Conservation (phyloP, 2,888 invertebrate species). For the Rhopalosiphum nymphaeae region DNA sequence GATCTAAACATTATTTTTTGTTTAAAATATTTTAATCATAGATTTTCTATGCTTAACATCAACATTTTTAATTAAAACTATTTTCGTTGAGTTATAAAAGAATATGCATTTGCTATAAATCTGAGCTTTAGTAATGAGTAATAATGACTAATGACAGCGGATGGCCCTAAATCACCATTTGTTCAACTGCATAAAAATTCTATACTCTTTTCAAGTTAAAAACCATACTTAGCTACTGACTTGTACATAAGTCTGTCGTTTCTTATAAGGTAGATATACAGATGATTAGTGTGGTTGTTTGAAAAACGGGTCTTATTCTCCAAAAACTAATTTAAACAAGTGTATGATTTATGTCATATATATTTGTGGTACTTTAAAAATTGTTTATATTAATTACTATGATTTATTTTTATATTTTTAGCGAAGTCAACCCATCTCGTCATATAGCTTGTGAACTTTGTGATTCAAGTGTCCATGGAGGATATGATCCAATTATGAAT, state of each 20-base stretch:
- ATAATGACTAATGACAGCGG: neutral
- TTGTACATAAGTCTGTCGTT: neutral
- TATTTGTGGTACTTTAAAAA: neutral
- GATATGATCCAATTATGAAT: slow-evolving; percentile 88
- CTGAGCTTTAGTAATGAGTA: too few species aligned
- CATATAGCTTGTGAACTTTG: slow-evolving; percentile 95
- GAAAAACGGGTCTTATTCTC: neutral
- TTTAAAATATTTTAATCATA: too few species aligned
- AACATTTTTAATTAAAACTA: too few species aligned
- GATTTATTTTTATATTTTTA: slow-evolving; percentile 70
- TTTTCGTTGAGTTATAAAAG: too few species aligned
- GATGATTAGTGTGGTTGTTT: neutral
- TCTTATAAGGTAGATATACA: neutral
- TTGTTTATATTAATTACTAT: neutral
- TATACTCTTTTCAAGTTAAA: neutral
- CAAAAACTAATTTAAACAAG: neutral
- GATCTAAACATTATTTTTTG: neutral
- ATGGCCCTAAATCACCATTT: neutral
- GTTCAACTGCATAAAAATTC: neutral
- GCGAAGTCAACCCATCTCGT: slow-evolving; percentile 84
- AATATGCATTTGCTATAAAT: too few species aligned
- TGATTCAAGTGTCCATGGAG: slow-evolving; percentile 85
- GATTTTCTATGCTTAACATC: too few species aligned
- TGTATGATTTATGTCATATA: neutral
- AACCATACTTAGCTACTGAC: neutral